Conservation (phyloP, 2,888 invertebrate species). For the Cyrtodaria siliqua region DNA sequence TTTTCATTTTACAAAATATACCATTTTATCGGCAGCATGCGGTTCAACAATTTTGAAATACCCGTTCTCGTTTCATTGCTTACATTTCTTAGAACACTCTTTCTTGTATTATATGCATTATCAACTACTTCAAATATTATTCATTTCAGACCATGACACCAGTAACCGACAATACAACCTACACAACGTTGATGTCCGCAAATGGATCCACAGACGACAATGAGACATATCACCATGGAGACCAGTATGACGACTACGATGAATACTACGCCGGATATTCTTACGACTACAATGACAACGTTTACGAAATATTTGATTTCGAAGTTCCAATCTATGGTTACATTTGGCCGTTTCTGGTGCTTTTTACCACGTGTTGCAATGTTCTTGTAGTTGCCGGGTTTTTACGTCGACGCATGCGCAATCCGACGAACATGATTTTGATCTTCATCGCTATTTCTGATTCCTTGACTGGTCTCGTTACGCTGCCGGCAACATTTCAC, state of each 20-base stretch:
- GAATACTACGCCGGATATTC: constrained; percentile 4
- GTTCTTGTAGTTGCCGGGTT: constrained; percentile 46
- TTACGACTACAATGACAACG: constrained; percentile 30
- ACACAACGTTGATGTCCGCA: too few relatives aligned
- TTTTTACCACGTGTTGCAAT: constrained; percentile 50
- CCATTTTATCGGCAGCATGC: too few relatives aligned
- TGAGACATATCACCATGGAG: not conserved
- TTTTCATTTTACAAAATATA: too few relatives aligned
- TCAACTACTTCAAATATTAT: too few relatives aligned
- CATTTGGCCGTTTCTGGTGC: constrained; percentile 53
- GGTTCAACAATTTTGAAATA: too few relatives aligned
- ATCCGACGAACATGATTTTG: constrained; percentile 43
- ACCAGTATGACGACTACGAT: constrained; percentile 15
- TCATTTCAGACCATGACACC: too few relatives aligned
- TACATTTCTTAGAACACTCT: too few relatives aligned
- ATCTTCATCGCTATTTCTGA: constrained; percentile 55
- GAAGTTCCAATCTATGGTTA: constrained; percentile 56
- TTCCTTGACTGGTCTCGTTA: constrained; percentile 53
- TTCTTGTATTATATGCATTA: too few relatives aligned
- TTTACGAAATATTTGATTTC: constrained; percentile 56
- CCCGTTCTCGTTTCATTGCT: too few relatives aligned
- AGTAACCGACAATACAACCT: too few relatives aligned
- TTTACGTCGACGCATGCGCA: constrained; percentile 49
- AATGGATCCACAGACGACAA: too few relatives aligned
- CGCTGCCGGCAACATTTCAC: constrained; percentile 52